A percentile compares a stretch with the other conserved stretches of the same genome.
phyloP scores from a whole-genome alignment of 1,140 invertebrate species.

The Cecropterus lyciades region DNA sequence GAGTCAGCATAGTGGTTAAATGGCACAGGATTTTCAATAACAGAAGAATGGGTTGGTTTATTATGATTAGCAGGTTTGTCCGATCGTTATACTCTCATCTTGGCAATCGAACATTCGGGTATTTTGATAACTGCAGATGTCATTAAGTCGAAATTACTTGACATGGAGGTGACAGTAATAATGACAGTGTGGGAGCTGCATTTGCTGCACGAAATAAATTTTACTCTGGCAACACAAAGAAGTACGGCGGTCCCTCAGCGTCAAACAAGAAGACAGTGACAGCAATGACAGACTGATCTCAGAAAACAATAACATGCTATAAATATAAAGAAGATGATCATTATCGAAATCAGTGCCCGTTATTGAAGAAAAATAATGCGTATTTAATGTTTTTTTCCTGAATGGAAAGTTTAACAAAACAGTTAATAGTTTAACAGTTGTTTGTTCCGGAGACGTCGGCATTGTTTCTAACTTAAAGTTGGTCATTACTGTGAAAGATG shows the following conservation, averaged over 20 bases:
- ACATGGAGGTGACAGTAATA: no score
- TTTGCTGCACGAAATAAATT: constrained; percentile 24
- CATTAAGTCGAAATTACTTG: no score
- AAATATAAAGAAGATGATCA: constrained; percentile 39
- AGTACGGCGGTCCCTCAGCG: constrained; percentile 9
- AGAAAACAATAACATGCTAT: constrained; percentile 12
- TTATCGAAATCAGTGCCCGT: constrained; percentile 40
- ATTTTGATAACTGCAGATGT: no score
- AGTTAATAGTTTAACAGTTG: constrained; percentile 31
- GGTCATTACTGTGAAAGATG: no score
- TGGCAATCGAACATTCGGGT: no score
- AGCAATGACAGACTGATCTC: constrained; percentile 10
- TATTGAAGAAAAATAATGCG: constrained; percentile 37
- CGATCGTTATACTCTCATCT: no score
- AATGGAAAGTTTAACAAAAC: constrained; percentile 31
- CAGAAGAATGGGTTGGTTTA: no score
- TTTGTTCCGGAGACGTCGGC: constrained; percentile 28
- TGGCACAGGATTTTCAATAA: no score
- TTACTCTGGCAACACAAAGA: no score
- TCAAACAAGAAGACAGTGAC: constrained; percentile 21
- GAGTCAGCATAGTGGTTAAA: no score
- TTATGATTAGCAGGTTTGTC: no score
- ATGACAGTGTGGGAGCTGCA: no score
- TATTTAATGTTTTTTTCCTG: constrained; percentile 30
- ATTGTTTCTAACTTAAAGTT: constrained; percentile 3